Evolutionary conservation across 1,140 invertebrate species (phyloP), one percentile per base, ranked within the genome.

Genomic region (Brachionus angularis): DNA sequence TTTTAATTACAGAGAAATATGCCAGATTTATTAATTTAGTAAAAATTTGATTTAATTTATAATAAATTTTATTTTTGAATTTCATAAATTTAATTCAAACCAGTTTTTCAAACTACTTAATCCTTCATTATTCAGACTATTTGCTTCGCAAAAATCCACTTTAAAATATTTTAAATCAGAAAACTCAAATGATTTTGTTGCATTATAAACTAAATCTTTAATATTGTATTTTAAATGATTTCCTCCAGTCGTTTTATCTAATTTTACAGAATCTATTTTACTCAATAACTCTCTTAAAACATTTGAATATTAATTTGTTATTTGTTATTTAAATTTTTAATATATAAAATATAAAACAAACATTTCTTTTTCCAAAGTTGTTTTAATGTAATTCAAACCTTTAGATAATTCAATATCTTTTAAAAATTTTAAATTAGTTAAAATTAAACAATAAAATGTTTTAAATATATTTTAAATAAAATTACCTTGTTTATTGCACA

Each of bases 281-380:
- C 42, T 47, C 27, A 67, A 50, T n/a, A 67, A 34, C 36, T 67
- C 62, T 4, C 58, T 61, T 61, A 58, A 58, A 12, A 23, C 3
- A 21, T 0, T 18, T 18, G 16, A 4, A 7, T 12, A 21, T 42
- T 42, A 42, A 10, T 42, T 16, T 42, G 39, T 10, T 10, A 42
- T 42, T 16, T 10, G 39, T 42, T 8, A 34, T 25, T 34, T 7
- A 7, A 34, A 7, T 31, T 34, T 34, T 31, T 27, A 25, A 29
- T 5, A 29, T 25, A n/a, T 36, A 23, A 39, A 39, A 16, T 31
- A 5, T 21, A 44, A 42, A 27, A 31, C n/a, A 14, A 39, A 64
- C 42, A 67, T 67, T 67, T 67, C 62, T 50, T 67, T 67, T 67
- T 67, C 62, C 42, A 67, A 46, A 29, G 31, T 33, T 3, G 34